phyloP scores from a whole-genome alignment of 1,140 invertebrate genomes.

The Hyphantria cunea region DNA sequence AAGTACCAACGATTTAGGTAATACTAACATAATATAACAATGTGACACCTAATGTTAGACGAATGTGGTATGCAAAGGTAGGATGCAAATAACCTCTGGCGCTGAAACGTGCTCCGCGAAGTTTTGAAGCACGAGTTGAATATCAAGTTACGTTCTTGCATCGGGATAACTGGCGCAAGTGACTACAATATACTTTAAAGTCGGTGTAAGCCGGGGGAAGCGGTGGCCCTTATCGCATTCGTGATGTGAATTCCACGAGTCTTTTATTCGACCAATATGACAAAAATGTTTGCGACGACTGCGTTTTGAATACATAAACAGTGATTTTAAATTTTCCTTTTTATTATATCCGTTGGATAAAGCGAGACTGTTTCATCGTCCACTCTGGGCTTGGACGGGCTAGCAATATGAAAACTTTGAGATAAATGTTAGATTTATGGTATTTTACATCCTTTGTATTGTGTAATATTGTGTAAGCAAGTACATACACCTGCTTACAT shows the following conservation, averaged over 20 bases:
- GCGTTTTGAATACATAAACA: constrained; percentile 57
- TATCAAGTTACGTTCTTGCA: constrained; percentile 49
- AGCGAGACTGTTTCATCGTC: constrained; percentile 11
- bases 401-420: no score
- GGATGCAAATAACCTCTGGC: constrained; percentile 57
- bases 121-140: constrained; percentile 46
- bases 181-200: constrained; percentile 60
- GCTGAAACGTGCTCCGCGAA: constrained; percentile 51
- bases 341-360: constrained; percentile 14
- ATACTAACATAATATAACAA: constrained; percentile 41
- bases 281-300: constrained; percentile 57
- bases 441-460: no score
- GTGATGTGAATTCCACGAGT: constrained; percentile 54
- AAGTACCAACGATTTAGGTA: constrained; percentile 18
- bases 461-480: no score
- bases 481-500: no score
- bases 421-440: no score
- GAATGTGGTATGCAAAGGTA: constrained; percentile 42
- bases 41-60: constrained; percentile 46
- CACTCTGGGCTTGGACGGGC: no score
- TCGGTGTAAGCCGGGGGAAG: constrained; percentile 49
- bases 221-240: constrained; percentile 58
- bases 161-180: constrained; percentile 49
- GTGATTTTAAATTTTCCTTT: constrained; percentile 30
- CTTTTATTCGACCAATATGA: constrained; percentile 60